phyloP scores from a whole-genome alignment of 2,888 invertebrate genomes.

The Ophonus ardosiacus region DNA sequence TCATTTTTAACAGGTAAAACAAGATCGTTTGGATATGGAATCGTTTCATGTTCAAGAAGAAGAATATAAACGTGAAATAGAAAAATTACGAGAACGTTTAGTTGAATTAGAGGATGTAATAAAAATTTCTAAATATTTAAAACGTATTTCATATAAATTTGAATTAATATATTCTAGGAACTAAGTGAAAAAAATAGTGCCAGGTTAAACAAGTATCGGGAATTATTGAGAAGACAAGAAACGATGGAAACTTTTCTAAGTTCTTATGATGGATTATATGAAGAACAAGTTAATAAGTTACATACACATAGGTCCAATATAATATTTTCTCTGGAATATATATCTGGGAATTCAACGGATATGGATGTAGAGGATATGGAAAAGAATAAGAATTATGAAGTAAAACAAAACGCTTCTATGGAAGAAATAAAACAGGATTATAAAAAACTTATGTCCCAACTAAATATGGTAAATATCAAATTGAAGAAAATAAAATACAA shows the following conservation, averaged over 20 bases:
- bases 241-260: slow-evolving; percentile 55
- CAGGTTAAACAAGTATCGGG: slow-evolving; percentile 55
- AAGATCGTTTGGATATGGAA: slow-evolving; percentile 69
- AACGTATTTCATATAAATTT: background rate
- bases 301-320: slow-evolving; percentile 56
- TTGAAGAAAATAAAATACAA: background rate
- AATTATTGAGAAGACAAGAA: slow-evolving; percentile 61
- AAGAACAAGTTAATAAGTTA: slow-evolving; percentile 45
- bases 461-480: slow-evolving; percentile 46
- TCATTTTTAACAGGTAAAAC: slow-evolving; percentile 67
- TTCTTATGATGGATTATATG: slow-evolving; percentile 33
- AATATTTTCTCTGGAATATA: slow-evolving; percentile 65
- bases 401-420: slow-evolving; percentile 56
- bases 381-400: slow-evolving; percentile 64
- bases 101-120: slow-evolving; percentile 60
- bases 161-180: slow-evolving; percentile 28
- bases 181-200: slow-evolving; percentile 60
- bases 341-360: slow-evolving; percentile 66
- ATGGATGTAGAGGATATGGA: slow-evolving; percentile 67
- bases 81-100: slow-evolving; percentile 50
- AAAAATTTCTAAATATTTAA: background rate
- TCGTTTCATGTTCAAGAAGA: slow-evolving; percentile 65
- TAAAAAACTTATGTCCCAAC: slow-evolving; percentile 50
- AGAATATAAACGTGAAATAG: slow-evolving; percentile 48
- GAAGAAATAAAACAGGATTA: slow-evolving; percentile 59